Evolutionary conservation across 2,797 vertebrate species (phyloP), one percentile per base, ranked within the genome.

Genomic region (Merluccius polli): DNA sequence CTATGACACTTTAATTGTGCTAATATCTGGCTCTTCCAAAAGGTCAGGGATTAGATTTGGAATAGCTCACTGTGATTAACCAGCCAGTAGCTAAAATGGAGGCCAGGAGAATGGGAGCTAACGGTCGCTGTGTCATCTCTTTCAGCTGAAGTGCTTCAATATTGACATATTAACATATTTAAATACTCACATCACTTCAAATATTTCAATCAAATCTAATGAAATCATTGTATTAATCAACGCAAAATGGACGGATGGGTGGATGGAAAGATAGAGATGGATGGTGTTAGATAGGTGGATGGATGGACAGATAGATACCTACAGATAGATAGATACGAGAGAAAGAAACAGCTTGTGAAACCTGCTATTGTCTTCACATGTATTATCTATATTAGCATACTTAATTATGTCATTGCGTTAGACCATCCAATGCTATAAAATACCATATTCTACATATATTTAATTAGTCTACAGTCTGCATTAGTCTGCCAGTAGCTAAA

Each of bases 11-110:
- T 91, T 96, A 96, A 96, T 96, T 95, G 94, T 95, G 87, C 88
- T 90, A 90, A 92, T 93, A 88, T 90, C 87, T 81, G 88, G 92
- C 85, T 92, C 90, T 93, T 88, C 91, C 93, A 90, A 92, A 93
- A 93, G 92, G 93, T 93, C 92, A 95, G 93, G 90, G 94, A 95
- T 97, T 95, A 95, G 90, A 92, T 94, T 88, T 87, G 89, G 87
- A 94, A 93, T 93, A 88, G 92, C 93, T 92, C 89, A 88, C 88
- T 81, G 85, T 92, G 92, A 94, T 94, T 88, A 94, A 93, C 90
- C 84, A 83, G 80, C 83, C 71, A 75, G 81, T 81, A 70, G 89
- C 84, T 86, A 81, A 91, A 84, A 84, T 71, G 78, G 65, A 84
- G 75, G 75, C 74, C 86, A 82, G 82, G 71, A 83, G 87, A 73